A percentile compares a stretch with the other conserved stretches of the same genome.
Conservation (phyloP, 1,140 invertebrate genomes). For the Neelides sp. region DNA sequence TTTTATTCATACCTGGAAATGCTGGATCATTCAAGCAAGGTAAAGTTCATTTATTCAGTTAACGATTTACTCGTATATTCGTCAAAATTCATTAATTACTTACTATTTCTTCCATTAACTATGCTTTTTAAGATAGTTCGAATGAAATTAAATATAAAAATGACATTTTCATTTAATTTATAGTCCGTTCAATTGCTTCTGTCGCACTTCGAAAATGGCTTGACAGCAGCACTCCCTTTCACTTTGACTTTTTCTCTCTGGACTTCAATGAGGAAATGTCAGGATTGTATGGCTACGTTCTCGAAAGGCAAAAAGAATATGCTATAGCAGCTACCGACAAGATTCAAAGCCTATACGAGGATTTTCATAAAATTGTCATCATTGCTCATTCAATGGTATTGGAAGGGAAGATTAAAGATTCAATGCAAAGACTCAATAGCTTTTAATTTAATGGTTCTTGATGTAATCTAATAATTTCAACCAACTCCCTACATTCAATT, state of each 20-base stretch:
- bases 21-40: constrained; percentile 81
- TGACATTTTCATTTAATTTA: constrained; percentile 32
- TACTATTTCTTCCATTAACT: background rate
- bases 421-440: background rate
- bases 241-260: constrained; percentile 80
- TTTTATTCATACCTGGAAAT: constrained; percentile 85
- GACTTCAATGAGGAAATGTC: constrained; percentile 70
- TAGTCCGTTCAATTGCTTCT: constrained; percentile 73
- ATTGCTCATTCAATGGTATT: constrained; percentile 89
- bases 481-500: constrained; percentile 11
- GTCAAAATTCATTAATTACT: background rate
- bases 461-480: constrained; percentile 12
- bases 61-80: background rate
- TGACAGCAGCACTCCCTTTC: constrained; percentile 45
- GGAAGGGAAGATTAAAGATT: constrained; percentile 34
- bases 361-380: constrained; percentile 47
- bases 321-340: constrained; percentile 54
- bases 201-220: constrained; percentile 67
- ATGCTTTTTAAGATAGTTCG: background rate
- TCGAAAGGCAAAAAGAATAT: constrained; percentile 64
- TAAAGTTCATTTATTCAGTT: constrained; percentile 32
- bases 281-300: constrained; percentile 60
- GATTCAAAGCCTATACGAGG: constrained; percentile 59
- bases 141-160: constrained; percentile 7
- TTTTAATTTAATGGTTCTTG: constrained; percentile 1